Evolutionary conservation across 2,113 vertebrate species (phyloP), one percentile per base, ranked within the genome.

Genomic region (Engystomops pustulosus): DNA sequence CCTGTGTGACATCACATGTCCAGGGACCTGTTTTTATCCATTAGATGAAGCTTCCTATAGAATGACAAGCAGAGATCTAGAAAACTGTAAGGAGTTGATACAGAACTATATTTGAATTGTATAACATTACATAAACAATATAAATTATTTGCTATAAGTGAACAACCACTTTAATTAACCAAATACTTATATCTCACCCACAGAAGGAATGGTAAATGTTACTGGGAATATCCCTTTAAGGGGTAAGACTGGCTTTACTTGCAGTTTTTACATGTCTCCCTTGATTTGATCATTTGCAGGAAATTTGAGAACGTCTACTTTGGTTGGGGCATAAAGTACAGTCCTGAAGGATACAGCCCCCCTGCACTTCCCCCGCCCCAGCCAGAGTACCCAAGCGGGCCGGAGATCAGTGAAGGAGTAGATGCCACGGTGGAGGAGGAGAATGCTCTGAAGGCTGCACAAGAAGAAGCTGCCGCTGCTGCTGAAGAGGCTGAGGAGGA

Each of bases 251-350:
- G 20, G n/a, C n/a, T 11, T 58, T 58, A 27, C 10, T 27, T 60
- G 60, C 27, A 65, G 30, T 65, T 65, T 32, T 65, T 5, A 65
- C 9, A 4, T 62, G 7, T 41, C 38, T 41, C 38, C 38, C 38
- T 41, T 41, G 4, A 20, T 69, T 69, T 14, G 58, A 30, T 41
- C 8, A 23, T 72, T 30, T 9, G 9, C 62, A 95, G 94, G 80
- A 95, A 90, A 78, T 95, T 95, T 92, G 96, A 95, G 55, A 98
- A 98, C 88, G 90, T 98, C 55, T 99, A 99, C 86, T 86, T 98
- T 62, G 98, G 98, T 79, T 99, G 98, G 97, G 98, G 98, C 58
- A 88, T 94, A 87, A 99, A 99, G 89, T 97, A 95, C 76, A 87
- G 86, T 23, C 90, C 92, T 0, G 94, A 92, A 11, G 92, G 88